Base-by-base conservation (phyloP, 1,140 invertebrate genomes). In the Scaptomyza graminum region DNA sequence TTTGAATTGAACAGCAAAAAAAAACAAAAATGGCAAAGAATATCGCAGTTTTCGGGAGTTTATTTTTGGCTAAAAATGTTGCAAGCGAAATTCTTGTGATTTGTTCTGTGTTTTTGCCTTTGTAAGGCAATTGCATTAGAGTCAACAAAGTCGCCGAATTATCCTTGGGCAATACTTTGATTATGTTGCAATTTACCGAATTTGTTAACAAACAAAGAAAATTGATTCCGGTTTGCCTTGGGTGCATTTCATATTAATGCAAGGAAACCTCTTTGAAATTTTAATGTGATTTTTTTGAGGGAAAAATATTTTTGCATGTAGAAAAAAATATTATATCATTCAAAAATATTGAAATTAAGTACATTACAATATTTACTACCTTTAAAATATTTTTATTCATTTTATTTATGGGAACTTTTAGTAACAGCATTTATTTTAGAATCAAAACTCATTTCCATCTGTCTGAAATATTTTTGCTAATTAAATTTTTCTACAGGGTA, bases 1-100 rank as follows among this genome's bases (percentile, higher is more conserved):
- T 85, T 84, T 68, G 55, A 74, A 85, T 82, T 66, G 79, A 78
- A 78, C 76, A 78, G 75, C 76, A 76, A 49, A 41, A 41, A n/a
- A 69, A 54, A 28, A 5, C 5, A 28, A 3, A 28, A 28, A 5
- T 28, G 43, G 46, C 63, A 51, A 62, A 61, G 62, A 57, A 25
- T 4, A 54, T 46, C 69, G 61, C 43, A 46, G 49, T 59, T 52
- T 60, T 28, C 31, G 52, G 15, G 28, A 5, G 28, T 28, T 28
- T 9, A 37, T 25, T 46, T 41, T 65, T 39, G 18, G 51, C 37
- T 65, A 49, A 31, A 31, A 31, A 5, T 22, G 4, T 22, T 22
- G 34, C 54, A 50, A 39, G 31, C 0, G 49, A 50, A 67, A 37
- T 13, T 16, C 39, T 68, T 60, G 11, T 15, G 46, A 59, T 60